These are phyloP conservation scores for Hesperia comma DNA, from an alignment of 2,888 invertebrate species.

Conservation along the genomic window DNA sequence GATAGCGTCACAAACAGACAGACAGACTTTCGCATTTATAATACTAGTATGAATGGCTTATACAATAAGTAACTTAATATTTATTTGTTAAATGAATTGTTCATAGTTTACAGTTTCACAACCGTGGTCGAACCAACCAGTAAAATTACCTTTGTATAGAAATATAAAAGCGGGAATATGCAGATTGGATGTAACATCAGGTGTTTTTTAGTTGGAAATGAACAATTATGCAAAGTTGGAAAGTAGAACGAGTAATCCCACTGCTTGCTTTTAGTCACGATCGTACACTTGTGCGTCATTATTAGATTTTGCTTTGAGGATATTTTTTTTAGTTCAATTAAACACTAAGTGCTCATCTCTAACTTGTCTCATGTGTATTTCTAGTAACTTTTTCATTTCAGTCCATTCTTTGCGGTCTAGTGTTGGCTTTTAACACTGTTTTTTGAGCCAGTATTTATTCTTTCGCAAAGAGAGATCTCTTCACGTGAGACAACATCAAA, in stretches of 20 bases:
- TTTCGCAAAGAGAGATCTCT: too few relatives aligned
- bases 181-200: constrained; percentile 38
- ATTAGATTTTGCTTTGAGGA: constrained; percentile 14
- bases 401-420: too few relatives aligned
- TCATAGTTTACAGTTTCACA: not conserved
- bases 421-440: too few relatives aligned
- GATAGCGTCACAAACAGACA: too few relatives aligned
- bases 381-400: too few relatives aligned
- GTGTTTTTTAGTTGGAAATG: constrained; percentile 34
- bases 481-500: too few relatives aligned
- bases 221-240: constrained; percentile 35
- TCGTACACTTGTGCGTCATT: constrained; percentile 7
- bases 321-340: not conserved
- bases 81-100: not conserved
- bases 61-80: too few relatives aligned
- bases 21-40: too few relatives aligned
- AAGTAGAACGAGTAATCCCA: constrained; percentile 30
- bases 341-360: not conserved
- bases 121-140: not conserved
- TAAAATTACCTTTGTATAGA: constrained; percentile 30
- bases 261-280: constrained; percentile 27
- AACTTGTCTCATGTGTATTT: not conserved
- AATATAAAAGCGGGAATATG: constrained; percentile 31
- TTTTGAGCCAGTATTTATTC: too few relatives aligned
- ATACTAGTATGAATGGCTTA: too few relatives aligned